Evolutionary conservation across 2,888 invertebrate species (phyloP).

Genomic region (Portevinia maculata): DNA sequence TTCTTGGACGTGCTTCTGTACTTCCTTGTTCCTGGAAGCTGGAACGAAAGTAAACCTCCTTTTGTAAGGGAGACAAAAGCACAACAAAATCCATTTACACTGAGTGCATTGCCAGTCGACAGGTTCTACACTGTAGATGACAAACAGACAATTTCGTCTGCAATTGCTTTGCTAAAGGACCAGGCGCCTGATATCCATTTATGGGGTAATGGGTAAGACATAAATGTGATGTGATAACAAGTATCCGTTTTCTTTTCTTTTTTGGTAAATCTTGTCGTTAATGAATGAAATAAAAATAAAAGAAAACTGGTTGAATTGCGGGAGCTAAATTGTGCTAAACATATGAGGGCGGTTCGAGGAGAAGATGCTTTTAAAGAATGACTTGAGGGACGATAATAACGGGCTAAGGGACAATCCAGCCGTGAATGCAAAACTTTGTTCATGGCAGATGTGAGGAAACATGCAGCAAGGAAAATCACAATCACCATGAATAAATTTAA

Average conservation of each 20-base stretch:
- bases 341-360: slow-evolving; percentile 38
- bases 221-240: slow-evolving; percentile 15
- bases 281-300: slow-evolving; percentile 24
- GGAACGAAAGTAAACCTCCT: slow-evolving; percentile 42
- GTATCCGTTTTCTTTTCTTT: slow-evolving; percentile 16
- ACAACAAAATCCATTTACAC: slow-evolving; percentile 67
- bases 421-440: too few species aligned
- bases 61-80: slow-evolving; percentile 43
- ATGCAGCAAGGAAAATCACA: too few species aligned
- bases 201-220: slow-evolving; percentile 61
- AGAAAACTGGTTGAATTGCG: slow-evolving; percentile 29
- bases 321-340: slow-evolving; percentile 53
- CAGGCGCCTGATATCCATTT: slow-evolving; percentile 38
- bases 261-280: slow-evolving; percentile 22
- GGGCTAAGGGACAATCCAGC: slow-evolving; percentile 3
- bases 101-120: slow-evolving; percentile 53
- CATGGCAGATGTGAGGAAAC: too few species aligned
- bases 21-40: slow-evolving; percentile 56
- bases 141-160: slow-evolving; percentile 24
- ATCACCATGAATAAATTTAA: too few species aligned
- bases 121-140: slow-evolving; percentile 15
- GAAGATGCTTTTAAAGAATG: slow-evolving; percentile 65
- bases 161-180: slow-evolving; percentile 8
- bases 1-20: slow-evolving; percentile 11
- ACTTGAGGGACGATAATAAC: slow-evolving; percentile 42